phyloP scores from a whole-genome alignment of 1,140 invertebrate species.

The Cardiocondyla obscurior region DNA sequence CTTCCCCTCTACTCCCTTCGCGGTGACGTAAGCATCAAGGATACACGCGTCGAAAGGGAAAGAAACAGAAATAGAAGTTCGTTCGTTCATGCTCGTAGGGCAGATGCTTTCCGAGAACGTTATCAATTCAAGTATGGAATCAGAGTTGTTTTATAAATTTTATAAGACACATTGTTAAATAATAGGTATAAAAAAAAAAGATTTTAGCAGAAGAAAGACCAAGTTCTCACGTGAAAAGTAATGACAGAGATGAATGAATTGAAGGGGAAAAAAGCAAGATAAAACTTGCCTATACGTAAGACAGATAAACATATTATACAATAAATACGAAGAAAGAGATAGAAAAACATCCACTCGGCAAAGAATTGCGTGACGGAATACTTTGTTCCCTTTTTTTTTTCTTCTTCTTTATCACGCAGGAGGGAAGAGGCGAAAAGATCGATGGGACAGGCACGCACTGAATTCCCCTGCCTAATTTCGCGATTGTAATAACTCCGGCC shows the following conservation, averaged over 20 bases:
- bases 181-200: neutral
- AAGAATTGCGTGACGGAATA: neutral
- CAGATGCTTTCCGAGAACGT: neutral
- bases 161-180: neutral
- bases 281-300: neutral
- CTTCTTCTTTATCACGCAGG: neutral
- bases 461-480: neutral
- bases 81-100: neutral
- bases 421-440: neutral
- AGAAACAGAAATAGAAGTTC: neutral
- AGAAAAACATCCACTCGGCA: neutral
- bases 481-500: constrained; percentile 1
- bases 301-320: neutral
- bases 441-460: neutral
- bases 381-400: no score
- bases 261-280: neutral
- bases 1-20: neutral
- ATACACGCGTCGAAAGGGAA: neutral
- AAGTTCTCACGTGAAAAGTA: neutral
- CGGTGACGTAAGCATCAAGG: constrained; percentile 20
- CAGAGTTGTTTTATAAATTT: neutral
- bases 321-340: neutral
- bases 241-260: neutral
- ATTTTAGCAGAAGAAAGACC: neutral
- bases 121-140: neutral